phyloP scores from a whole-genome alignment of 2,888 invertebrate genomes.

The Exocentrus adspersus region DNA sequence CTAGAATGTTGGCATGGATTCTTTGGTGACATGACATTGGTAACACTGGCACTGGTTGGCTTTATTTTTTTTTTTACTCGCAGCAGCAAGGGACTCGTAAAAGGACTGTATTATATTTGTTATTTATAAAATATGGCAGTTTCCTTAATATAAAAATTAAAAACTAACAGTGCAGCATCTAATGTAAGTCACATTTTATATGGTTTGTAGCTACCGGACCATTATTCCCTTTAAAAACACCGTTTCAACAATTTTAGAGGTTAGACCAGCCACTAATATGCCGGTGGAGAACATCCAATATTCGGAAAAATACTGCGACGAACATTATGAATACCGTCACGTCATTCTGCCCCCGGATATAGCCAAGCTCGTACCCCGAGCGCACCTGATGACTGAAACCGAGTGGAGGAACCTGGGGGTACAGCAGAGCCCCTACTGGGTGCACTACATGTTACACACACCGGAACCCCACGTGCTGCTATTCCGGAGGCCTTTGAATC shows the following conservation, averaged over 20 bases:
- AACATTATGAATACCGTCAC: slow-evolving; percentile 90
- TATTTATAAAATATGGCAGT: too few relatives aligned
- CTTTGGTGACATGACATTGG: too few relatives aligned
- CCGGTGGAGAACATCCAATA: slow-evolving; percentile 77
- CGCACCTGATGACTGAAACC: slow-evolving; percentile 91
- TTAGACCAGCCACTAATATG: slow-evolving; percentile 35
- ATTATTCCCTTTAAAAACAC: too few relatives aligned
- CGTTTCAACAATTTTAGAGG: background rate
- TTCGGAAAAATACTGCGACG: slow-evolving; percentile 90
- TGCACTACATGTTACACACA: slow-evolving; percentile 90
- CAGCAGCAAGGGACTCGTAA: too few relatives aligned
- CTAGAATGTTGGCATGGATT: too few relatives aligned
- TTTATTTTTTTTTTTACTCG: too few relatives aligned
- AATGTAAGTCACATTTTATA: background rate
- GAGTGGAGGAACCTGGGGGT: slow-evolving; percentile 96
- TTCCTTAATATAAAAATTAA: too few relatives aligned
- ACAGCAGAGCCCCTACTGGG: slow-evolving; percentile 92
- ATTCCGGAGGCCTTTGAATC: slow-evolving; percentile 71
- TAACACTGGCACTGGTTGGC: too few relatives aligned
- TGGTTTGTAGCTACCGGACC: too few relatives aligned
- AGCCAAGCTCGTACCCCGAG: slow-evolving; percentile 85
- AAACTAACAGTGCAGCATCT: too few relatives aligned
- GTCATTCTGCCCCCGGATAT: slow-evolving; percentile 89
- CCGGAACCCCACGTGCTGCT: slow-evolving; percentile 91
- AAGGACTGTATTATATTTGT: too few relatives aligned